Evolutionary conservation across 2,888 invertebrate genomes (phyloP).

Genomic region (Boloria selene): DNA sequence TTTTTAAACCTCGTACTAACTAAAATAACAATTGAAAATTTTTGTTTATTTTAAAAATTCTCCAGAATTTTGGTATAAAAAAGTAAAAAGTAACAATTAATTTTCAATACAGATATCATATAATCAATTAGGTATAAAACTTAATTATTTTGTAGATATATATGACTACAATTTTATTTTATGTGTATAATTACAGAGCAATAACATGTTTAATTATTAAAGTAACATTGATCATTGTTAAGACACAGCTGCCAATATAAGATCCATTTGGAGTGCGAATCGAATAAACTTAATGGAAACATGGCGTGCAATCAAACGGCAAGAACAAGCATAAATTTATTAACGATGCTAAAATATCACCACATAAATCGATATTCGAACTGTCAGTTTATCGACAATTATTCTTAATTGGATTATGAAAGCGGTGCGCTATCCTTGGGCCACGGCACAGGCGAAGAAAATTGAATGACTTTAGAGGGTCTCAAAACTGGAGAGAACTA

Average conservation of each 20-base stretch:
- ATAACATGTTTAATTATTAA: conserved; percentile 13
- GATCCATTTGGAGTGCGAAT: conserved; percentile 59
- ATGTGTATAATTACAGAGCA: conserved; percentile 5
- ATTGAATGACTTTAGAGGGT: conserved; percentile 9
- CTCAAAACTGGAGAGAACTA: no score
- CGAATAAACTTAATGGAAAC: conserved; percentile 73
- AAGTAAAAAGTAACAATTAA: no score
- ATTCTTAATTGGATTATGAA: conserved; percentile 83
- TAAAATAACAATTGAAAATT: no score
- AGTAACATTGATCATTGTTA: conserved; percentile 56
- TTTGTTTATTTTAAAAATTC: no score
- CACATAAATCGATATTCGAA: conserved; percentile 78
- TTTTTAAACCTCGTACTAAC: no score
- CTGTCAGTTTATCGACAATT: conserved; percentile 82
- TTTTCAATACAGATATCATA: no score
- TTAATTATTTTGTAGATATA: not conserved
- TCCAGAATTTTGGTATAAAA: no score
- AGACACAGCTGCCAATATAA: conserved; percentile 69
- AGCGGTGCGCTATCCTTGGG: conserved; percentile 61
- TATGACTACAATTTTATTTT: conserved; percentile 4
- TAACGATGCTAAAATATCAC: conserved; percentile 81
- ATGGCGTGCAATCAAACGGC: conserved; percentile 74
- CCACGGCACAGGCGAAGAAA: conserved; percentile 46
- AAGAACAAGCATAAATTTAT: conserved; percentile 82
- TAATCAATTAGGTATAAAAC: no score